Percentiles rank a stretch among this genome's conserved stretches.
phyloP scores from a whole-genome alignment of 2,888 invertebrate species.

The Opisthograptis luteolata region DNA sequence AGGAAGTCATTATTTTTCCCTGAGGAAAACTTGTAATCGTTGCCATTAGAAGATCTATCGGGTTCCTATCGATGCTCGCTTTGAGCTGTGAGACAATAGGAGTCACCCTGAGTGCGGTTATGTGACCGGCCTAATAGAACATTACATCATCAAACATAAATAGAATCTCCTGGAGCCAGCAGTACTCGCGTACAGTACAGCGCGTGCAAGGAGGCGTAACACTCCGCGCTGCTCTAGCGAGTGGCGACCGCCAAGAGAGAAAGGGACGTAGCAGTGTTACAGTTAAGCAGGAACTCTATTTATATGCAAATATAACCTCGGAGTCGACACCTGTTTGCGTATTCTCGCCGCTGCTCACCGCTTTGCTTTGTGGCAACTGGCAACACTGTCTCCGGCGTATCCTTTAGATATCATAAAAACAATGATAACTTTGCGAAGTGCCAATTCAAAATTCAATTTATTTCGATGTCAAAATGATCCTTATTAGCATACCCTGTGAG shows the following conservation, averaged over 20 bases:
- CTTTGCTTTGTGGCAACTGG: conserved; percentile 75
- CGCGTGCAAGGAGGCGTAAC: conserved; percentile 73
- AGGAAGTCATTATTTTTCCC: conserved; percentile 38
- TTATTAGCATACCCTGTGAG: conserved; percentile 38
- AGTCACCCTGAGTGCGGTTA: conserved; percentile 53
- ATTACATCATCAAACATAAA: conserved; percentile 79
- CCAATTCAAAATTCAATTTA: conserved; percentile 39
- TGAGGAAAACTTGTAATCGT: conserved; percentile 35
- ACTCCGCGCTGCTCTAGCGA: conserved; percentile 70
- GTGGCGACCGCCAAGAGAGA: conserved; percentile 63
- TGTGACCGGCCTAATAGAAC: conserved; percentile 59
- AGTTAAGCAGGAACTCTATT: conserved; percentile 85
- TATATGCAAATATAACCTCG: conserved; percentile 84
- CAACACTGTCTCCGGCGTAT: conserved; percentile 73
- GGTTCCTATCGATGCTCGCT: conserved; percentile 47
- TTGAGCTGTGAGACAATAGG: conserved; percentile 49
- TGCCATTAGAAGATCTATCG: conserved; percentile 39
- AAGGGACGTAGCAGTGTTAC: conserved; percentile 78
- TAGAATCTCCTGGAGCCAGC: conserved; percentile 78
- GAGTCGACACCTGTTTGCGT: conserved; percentile 84
- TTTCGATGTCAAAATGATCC: conserved; percentile 38
- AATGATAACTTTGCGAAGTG: conserved; percentile 47
- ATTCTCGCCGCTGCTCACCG: conserved; percentile 76
- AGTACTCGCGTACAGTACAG: conserved; percentile 63
- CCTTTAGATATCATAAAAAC: conserved; percentile 69